Evolutionary conservation across 2,797 vertebrate species (phyloP), one percentile per base, ranked within the genome.

Genomic region (Eulemur mongoz): DNA sequence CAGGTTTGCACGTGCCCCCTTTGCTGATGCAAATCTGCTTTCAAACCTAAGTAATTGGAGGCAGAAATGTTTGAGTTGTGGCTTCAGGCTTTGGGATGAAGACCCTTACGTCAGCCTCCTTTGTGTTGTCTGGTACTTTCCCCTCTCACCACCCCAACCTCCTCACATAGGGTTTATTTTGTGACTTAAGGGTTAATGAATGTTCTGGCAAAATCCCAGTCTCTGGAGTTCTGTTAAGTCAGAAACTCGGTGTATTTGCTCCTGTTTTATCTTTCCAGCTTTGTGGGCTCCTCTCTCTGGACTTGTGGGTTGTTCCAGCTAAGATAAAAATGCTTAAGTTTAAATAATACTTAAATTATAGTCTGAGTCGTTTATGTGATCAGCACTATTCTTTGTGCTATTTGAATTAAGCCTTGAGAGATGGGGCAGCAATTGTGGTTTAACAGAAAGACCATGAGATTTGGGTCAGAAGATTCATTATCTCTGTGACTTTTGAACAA

Each of bases 1-100:
- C 30, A 23, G 32, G 85, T 85, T 83, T 93, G 93, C 54, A 92
- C 48, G 70, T 81, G 52, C n/a, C 61, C 43, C 85, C 69, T 92
- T 94, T 94, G 78, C 25, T 48, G 85, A 82, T 82, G 79, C 63
- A 89, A 32, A 79, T 88, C 90, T 91, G 23, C 65, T 95, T 96
- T 86, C n/a, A 93, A 57, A 73, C 63, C 38, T 67, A 86, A 52
- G 23, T 50, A 59, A 82, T 30, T 54, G 32, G 61, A 92, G 59
- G 15, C 59, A 88, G 65, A 82, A 79, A 35, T 83, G 73, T 79
- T 92, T 13, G 13, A 45, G 15, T 91, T 18, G 35, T 14, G 7
- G 1, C 38, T 22, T 87, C 23, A n/a, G 54, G 61, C 54, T 92
- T 92, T 94, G 72, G 52, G 32, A 25, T 43, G 30, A 86, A 85